Evolutionary conservation across 2,797 vertebrate genomes (phyloP).

Genomic region (Galago senegalensis): DNA sequence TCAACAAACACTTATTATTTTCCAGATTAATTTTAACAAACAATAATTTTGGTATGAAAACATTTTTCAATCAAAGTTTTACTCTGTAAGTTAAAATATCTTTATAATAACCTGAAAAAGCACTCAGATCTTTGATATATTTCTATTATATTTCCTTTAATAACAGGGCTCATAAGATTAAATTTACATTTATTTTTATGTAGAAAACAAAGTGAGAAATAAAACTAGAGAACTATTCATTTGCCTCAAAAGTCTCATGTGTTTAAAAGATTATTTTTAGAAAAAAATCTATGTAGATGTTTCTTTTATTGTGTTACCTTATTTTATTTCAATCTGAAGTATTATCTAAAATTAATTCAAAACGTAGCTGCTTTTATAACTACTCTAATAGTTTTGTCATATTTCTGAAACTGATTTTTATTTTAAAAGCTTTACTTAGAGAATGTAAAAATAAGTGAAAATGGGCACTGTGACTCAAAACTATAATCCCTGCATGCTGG

Average conservation of each 20-base stretch:
- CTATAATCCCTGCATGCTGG: neutral
- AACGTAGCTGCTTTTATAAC: neutral
- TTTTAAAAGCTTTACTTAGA: neutral
- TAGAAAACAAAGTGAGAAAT: neutral
- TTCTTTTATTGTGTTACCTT: slow-evolving; percentile 5
- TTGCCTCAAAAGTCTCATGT: neutral
- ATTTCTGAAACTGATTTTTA: slow-evolving; percentile 2
- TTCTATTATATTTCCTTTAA: neutral
- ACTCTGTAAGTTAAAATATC: neutral
- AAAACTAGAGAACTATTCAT: neutral
- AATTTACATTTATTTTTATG: neutral
- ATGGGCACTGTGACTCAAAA: neutral
- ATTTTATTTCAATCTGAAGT: neutral
- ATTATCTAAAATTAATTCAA: slow-evolving; percentile 14
- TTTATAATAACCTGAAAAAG: neutral
- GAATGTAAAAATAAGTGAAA: neutral
- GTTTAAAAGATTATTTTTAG: neutral
- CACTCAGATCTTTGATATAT: neutral
- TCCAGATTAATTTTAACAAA: neutral
- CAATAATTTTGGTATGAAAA: neutral
- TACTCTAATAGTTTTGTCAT: neutral
- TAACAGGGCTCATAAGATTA: neutral
- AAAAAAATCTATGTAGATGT: neutral
- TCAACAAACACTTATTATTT: neutral
- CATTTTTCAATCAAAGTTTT: neutral